Conservation (phyloP, 1,140 invertebrate genomes). For the Dendrolimus punctatus region DNA sequence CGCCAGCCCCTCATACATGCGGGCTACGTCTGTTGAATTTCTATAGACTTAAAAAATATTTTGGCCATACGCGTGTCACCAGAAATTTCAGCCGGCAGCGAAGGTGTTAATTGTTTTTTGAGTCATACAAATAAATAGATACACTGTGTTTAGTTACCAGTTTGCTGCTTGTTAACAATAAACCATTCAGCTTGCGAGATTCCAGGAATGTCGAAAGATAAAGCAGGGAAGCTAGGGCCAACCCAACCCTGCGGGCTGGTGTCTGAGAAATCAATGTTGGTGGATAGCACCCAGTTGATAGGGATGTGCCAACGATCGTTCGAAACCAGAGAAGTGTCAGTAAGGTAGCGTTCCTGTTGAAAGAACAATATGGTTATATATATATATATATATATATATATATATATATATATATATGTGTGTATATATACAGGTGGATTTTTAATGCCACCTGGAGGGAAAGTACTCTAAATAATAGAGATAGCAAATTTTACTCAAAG, state of each 20-base stretch:
- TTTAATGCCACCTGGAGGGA: too few relatives aligned
- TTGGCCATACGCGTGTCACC: too few relatives aligned
- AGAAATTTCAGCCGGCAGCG: too few relatives aligned
- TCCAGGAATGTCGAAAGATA: slow-evolving; percentile 37
- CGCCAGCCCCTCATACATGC: too few relatives aligned
- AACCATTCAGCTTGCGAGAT: slow-evolving; percentile 68
- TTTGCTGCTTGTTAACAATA: slow-evolving; percentile 75
- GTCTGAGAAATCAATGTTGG: slow-evolving; percentile 39
- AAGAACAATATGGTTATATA: slow-evolving; percentile 2
- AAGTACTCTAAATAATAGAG: too few relatives aligned
- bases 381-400: not conserved
- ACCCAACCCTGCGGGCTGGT: slow-evolving; percentile 54
- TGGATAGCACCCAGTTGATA: slow-evolving; percentile 55
- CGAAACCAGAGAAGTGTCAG: slow-evolving; percentile 29
- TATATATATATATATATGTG: too few relatives aligned
- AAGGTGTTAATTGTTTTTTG: too few relatives aligned
- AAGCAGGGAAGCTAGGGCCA: slow-evolving; percentile 25
- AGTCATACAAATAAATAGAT: not conserved
- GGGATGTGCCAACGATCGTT: slow-evolving; percentile 53
- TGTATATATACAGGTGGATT: too few relatives aligned
- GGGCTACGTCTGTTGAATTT: too few relatives aligned
- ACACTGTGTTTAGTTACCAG: slow-evolving; percentile 59
- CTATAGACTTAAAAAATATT: too few relatives aligned
- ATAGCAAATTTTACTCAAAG: too few relatives aligned
- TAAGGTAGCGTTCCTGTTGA: slow-evolving; percentile 44